Conservation (phyloP, 2,888 invertebrate genomes). For the Nomada hirtipes region DNA sequence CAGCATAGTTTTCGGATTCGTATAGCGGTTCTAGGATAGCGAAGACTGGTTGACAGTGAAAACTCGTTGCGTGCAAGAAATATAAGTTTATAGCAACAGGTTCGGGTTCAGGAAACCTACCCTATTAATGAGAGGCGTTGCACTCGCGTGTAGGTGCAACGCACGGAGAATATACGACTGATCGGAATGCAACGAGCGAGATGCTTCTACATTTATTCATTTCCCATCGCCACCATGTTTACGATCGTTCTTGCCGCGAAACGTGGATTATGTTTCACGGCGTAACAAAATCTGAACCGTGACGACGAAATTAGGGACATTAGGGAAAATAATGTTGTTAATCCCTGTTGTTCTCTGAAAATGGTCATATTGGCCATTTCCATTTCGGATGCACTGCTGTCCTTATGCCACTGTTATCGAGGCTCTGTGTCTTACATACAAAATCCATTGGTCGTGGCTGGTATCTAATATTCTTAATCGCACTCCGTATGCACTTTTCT, state of each 20-base stretch:
- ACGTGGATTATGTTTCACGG: not conserved
- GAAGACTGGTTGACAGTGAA: constrained; percentile 57
- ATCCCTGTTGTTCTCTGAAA: not conserved
- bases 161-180: constrained; percentile 31
- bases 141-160: constrained; percentile 58
- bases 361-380: not conserved
- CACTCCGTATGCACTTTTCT: not conserved
- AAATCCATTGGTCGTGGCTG: constrained; percentile 1
- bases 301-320: not conserved
- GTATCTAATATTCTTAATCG: not conserved
- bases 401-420: not conserved
- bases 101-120: constrained; percentile 70
- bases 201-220: constrained; percentile 3
- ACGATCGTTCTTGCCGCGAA: not conserved
- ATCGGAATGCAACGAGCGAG: constrained; percentile 39
- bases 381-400: not conserved
- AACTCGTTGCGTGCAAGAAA: constrained; percentile 61
- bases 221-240: not conserved
- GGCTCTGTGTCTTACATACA: not conserved
- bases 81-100: constrained; percentile 70
- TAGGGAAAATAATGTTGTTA: constrained; percentile 8
- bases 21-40: constrained; percentile 35
- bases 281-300: not conserved
- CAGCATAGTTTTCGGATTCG: not conserved
- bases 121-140: constrained; percentile 65